Conservation (phyloP, 2,113 vertebrate genomes). For the Recurvirostra avosetta region DNA sequence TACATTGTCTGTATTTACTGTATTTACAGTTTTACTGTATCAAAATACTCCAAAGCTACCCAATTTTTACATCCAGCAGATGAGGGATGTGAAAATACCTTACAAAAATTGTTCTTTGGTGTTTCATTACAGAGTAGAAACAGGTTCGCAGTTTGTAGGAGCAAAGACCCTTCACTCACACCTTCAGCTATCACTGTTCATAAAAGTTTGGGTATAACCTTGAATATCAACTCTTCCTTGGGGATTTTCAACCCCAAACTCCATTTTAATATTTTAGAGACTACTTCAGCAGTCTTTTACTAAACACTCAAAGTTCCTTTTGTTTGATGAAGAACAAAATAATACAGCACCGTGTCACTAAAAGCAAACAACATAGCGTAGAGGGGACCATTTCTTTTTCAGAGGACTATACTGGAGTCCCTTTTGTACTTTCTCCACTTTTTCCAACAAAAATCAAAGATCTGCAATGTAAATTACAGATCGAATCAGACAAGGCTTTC, state of each 20-base stretch:
- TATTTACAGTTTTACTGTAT: background rate
- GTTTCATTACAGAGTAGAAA: slow-evolving; percentile 55
- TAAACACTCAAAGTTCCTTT: background rate
- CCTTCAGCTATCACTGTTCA: slow-evolving; percentile 35
- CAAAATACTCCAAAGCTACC: background rate
- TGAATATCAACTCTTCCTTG: background rate
- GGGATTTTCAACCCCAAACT: background rate
- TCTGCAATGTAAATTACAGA: background rate
- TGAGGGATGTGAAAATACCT: slow-evolving; percentile 41
- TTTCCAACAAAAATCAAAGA: background rate
- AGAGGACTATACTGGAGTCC: background rate
- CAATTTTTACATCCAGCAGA: background rate
- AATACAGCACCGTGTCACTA: background rate
- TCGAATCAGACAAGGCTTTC: background rate
- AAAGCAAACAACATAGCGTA: background rate
- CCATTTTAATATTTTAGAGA: background rate
- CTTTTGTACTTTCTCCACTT: background rate
- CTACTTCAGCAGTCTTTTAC: background rate
- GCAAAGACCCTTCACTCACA: slow-evolving; percentile 31
- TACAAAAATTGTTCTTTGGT: slow-evolving; percentile 47
- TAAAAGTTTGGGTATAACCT: background rate
- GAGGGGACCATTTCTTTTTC: background rate
- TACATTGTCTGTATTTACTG: background rate
- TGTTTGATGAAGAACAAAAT: background rate
- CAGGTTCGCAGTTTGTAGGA: slow-evolving; percentile 45